Evolutionary conservation across 2,797 vertebrate species (phyloP), one percentile per base, ranked within the genome.

Genomic region (Iguana delicatissima): DNA sequence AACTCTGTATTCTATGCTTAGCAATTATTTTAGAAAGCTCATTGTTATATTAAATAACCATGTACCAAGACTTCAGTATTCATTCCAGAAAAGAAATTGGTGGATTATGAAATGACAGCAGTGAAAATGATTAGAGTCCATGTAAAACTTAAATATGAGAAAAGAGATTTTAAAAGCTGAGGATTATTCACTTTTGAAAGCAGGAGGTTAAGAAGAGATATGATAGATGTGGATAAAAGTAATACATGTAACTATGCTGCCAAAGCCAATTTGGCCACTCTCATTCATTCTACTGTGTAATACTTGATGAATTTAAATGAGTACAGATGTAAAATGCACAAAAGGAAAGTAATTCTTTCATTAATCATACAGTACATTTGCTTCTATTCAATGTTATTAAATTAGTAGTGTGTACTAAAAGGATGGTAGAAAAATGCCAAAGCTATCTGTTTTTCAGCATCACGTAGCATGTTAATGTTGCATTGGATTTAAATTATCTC

Each of bases 101-200:
- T 84, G 4, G 87, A 57, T 85, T 85, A 55, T 22, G 85, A 85
- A 89, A 57, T 87, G 90, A 91, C 50, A 62, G n/a, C 73, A 89
- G 6, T 92, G 87, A 85, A 90, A 93, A 87, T n/a, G 69, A 26
- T 81, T 64, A 80, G 42, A 0, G 16, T 86, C 67, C 57, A 0
- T 83, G 7, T 90, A 88, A 92, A 73, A 0, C 4, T 86, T 82
- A 50, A 84, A 32, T 57, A 26, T 86, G 59, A 86, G 62, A 26
- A 46, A 57, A 80, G 1, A 92, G 67, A 42, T 59, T 85, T 83
- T 46, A 72, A 92, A 93, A 90, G 18, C 35, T 29, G 38, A 64
- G 24, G 86, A 38, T 24, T 73, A 13, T 52, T 20, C 89, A 38
- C 26, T 90, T 93, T 89, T 91, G 55, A 82, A 91, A 91, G 46